Evolutionary conservation across 2,797 vertebrate species (phyloP), one percentile per base, ranked within the genome.

Genomic region (Brotula barbata): DNA sequence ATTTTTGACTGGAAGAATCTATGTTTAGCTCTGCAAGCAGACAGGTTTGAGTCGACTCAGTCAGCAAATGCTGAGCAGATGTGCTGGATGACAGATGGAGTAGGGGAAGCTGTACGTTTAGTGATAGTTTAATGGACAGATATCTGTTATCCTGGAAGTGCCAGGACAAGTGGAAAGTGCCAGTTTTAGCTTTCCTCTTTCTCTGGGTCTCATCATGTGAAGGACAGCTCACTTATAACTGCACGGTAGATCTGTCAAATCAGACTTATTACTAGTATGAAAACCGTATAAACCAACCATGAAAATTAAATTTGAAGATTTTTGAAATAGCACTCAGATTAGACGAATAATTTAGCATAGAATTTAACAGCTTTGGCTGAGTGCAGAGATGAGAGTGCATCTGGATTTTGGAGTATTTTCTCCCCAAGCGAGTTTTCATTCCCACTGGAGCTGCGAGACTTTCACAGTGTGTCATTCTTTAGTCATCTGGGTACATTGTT

Each of bases 381-480:
- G 48, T 23, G 22, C 50, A 59, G 41, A 63, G 37, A 14, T 17
- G 7, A 48, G 51, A 64, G 63, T 17, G n/a, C 16, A 23, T 33
- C 23, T 42, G 46, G 37, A 22, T 59, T 78, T 75, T 61, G 1
- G 68, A 58, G 34, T 45, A 39, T 69, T 73, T 66, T 11, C 17
- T 13, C 1, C 17, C 16, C 19, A 11, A 21, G 19, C 11, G 19
- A 11, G 6, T 19, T 31, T 23, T 4, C 2, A 46, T 25, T 75
- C 64, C 75, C 67, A 43, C 37, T 23, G 54, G 62, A 64, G 59
- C 58, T 52, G 43, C 22, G 37, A 22, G 14, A 20, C 59, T 58
- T 84, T 75, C 69, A 59, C 60, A 20, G 21, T 56, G 64, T 63
- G 75, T 78, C 67, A 67, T 83, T 81, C n/a, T 82, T 78, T 71